Base-by-base conservation (phyloP, 1,140 invertebrate genomes). In the Drosophila erecta region DNA sequence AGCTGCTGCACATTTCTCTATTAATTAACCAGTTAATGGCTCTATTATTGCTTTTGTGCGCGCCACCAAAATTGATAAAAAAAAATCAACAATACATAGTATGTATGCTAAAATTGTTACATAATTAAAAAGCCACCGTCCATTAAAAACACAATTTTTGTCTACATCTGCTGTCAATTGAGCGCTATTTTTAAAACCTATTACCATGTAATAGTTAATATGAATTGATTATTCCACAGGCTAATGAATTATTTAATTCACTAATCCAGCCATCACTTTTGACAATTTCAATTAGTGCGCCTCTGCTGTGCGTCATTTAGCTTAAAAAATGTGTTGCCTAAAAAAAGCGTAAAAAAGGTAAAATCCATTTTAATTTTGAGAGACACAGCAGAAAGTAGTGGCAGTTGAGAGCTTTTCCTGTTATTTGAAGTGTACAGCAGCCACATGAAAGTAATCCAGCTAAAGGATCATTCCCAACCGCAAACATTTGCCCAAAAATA, bases 391-490 rank as follows among this genome's bases (percentile, higher is more conserved):
- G 40, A 55, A 37, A 35, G 22, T 15, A 30, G 47, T 27, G 30
- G 40, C 11, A 24, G 20, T 10, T 27, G 65, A 15, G 37, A 53
- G 65, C 49, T 55, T 38, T 47, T 41, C 44, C 53, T 69, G 38
- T 56, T 69, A 56, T 70, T 70, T 70, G 35, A 69, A 35, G 35
- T 20, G 58, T n/a, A 46, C 30, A 66, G 73, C 73, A 85, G 79
- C 81, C 81, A 81, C 81, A 85, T 77, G 85, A 86, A 86, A 87
- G 83, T 87, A 87, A 81, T 87, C 81, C 83, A 78, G 67, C 20
- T 49, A 67, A 38, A 76, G 61, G 47, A 76, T 76, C 75, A 76
- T 22, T 49, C 46, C 51, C 59, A 85, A 85, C 78, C 81, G 81
- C 81, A 85, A 87, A 87, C 81, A 87, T 86, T 81, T 87, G 83